Evolutionary conservation across 2,797 vertebrate species (phyloP).

Genomic region (Cynodonichthys magdalenae): DNA sequence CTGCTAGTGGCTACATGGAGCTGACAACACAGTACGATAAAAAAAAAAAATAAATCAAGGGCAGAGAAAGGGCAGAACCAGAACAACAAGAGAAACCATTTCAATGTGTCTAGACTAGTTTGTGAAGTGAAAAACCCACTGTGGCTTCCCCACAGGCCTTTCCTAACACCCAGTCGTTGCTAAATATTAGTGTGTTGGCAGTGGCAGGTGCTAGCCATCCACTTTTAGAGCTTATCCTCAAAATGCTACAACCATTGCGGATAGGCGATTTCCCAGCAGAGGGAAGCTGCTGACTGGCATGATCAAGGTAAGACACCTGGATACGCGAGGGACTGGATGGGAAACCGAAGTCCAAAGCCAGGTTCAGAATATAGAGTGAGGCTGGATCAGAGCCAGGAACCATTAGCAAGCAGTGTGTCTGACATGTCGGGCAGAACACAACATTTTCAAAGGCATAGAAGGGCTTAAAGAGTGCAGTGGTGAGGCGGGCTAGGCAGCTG

Average conservation of each 20-base stretch:
- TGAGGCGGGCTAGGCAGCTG: conserved; percentile 67
- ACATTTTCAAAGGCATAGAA: conserved; percentile 70
- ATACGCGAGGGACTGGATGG: conserved; percentile 37
- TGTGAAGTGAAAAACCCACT: conserved; percentile 59
- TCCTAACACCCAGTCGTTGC: conserved; percentile 44
- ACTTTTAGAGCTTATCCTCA: conserved; percentile 49
- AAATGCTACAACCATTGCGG: conserved; percentile 51
- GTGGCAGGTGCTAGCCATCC: conserved; percentile 65
- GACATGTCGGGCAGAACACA: conserved; percentile 69
- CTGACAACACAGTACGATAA: conserved; percentile 58
- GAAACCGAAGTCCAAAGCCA: conserved; percentile 34
- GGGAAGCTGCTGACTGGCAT: conserved; percentile 33
- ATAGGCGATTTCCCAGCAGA: conserved; percentile 41
- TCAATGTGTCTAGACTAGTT: conserved; percentile 54
- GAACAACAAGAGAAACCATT: conserved; percentile 55
- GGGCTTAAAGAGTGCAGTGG: conserved; percentile 55
- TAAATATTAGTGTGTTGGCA: conserved; percentile 54
- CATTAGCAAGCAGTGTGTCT: conserved; percentile 67
- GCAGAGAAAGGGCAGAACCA: conserved; percentile 54
- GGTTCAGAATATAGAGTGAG: conserved; percentile 63
- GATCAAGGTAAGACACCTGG: conserved; percentile 70
- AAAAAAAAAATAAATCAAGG: conserved; percentile 50
- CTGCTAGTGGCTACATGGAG: conserved; percentile 43
- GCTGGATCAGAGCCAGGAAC: conserved; percentile 72
- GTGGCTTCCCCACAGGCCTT: conserved; percentile 55